phyloP scores from a whole-genome alignment of 2,113 vertebrate genomes.

The Trichomycterus rosablanca region DNA sequence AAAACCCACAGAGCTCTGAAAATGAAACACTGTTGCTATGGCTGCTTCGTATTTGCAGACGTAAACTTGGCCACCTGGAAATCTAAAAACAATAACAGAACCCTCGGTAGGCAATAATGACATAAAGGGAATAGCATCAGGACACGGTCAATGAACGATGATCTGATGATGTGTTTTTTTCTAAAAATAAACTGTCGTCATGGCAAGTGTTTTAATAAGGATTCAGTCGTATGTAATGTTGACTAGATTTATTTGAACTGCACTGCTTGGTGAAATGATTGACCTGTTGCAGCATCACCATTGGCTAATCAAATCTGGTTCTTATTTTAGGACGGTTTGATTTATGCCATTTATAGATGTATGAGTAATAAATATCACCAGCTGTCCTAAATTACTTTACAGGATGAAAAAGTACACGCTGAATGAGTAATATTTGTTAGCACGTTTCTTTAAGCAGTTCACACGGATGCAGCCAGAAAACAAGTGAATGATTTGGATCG shows the following conservation, averaged over 20 bases:
- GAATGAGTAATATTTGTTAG: too few species aligned
- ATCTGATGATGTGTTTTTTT: slow-evolving; percentile 1
- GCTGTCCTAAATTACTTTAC: neutral
- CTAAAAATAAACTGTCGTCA: neutral
- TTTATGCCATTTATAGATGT: neutral
- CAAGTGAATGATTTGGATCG: too few species aligned
- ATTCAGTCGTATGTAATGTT: neutral
- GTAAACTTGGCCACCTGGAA: neutral
- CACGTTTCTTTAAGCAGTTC: too few species aligned
- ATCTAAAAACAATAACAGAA: neutral
- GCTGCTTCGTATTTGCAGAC: neutral
- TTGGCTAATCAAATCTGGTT: neutral
- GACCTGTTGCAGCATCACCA: neutral
- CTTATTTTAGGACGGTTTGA: neutral
- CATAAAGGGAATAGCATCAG: too few species aligned
- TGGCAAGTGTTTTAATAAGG: neutral
- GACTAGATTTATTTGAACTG: neutral
- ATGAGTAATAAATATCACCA: neutral
- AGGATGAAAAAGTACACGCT: too few species aligned
- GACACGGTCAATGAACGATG: too few species aligned
- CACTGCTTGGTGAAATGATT: neutral
- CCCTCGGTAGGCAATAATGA: too few species aligned
- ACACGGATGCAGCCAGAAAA: too few species aligned
- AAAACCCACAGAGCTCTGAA: neutral
- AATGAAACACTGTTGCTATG: neutral